Evolutionary conservation across 2,797 vertebrate species (phyloP).

Genomic region (Geotrypetes seraphini): DNA sequence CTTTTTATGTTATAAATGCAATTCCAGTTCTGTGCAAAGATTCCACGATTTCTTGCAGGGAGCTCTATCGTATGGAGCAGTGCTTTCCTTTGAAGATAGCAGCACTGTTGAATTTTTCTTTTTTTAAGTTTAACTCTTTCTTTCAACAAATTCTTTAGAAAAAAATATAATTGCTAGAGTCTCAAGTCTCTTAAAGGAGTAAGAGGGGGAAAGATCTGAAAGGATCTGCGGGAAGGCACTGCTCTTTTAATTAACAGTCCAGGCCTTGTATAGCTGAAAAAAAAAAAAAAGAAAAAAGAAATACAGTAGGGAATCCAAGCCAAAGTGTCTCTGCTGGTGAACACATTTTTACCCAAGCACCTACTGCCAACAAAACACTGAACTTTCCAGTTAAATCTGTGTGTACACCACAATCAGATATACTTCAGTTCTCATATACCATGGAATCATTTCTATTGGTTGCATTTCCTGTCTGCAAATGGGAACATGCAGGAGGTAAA

Average conservation of each 20-base stretch:
- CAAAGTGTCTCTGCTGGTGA: conserved; percentile 1
- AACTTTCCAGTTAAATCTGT: too few species aligned
- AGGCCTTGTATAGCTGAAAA: background rate
- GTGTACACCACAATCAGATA: background rate
- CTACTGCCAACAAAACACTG: too few species aligned
- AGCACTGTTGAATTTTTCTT: conserved; percentile 19
- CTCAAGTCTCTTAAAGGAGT: too few species aligned
- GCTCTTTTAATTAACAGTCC: conserved; percentile 7
- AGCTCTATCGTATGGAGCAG: conserved; percentile 40
- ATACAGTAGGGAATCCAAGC: background rate
- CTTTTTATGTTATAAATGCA: conserved; percentile 46
- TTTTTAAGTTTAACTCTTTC: conserved; percentile 23
- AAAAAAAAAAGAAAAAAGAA: conserved; percentile 7
- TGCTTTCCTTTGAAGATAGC: conserved; percentile 20
- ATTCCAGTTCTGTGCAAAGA: conserved; percentile 28
- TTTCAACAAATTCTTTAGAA: conserved; percentile 16
- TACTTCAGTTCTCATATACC: background rate
- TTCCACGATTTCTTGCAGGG: conserved; percentile 30
- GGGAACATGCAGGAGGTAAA: conserved; percentile 2
- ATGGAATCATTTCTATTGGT: background rate
- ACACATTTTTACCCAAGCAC: background rate
- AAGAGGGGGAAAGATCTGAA: conserved; percentile 5
- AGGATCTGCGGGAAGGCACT: background rate
- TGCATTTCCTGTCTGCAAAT: conserved; percentile 11
- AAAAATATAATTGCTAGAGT: too few species aligned